phyloP scores from a whole-genome alignment of 2,113 vertebrate species.

The Lynx canadensis region DNA sequence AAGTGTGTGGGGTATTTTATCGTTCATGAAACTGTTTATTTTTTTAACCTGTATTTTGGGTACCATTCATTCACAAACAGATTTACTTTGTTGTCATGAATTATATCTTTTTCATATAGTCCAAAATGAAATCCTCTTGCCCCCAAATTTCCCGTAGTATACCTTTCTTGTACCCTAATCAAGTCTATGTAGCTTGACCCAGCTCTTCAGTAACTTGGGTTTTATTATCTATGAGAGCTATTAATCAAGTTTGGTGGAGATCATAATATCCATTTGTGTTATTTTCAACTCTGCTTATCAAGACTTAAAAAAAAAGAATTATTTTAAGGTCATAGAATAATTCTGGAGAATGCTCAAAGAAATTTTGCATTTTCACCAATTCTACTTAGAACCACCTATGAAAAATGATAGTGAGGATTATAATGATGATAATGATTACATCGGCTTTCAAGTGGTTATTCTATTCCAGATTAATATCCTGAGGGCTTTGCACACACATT shows the following conservation, averaged over 20 bases:
- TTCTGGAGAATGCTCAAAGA: neutral
- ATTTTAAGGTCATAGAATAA: conserved; percentile 43
- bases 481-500: neutral
- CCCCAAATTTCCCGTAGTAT: neutral
- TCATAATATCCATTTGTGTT: conserved; percentile 18
- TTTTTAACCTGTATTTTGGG: neutral
- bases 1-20: neutral
- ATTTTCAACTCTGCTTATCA: conserved; percentile 45
- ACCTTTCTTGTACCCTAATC: neutral
- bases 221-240: conserved; percentile 55
- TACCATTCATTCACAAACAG: neutral
- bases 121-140: neutral
- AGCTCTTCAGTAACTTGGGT: neutral
- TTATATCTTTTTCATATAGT: neutral
- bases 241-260: conserved; percentile 35
- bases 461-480: neutral
- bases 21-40: neutral
- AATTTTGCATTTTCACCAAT: neutral
- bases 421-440: neutral
- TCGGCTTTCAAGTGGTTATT: neutral
- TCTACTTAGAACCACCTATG: neutral
- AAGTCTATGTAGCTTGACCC: neutral
- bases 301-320: conserved; percentile 34
- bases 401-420: neutral
- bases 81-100: neutral